Base-by-base conservation (phyloP, 1,140 invertebrate genomes). In the Sycophaga agraensis region DNA sequence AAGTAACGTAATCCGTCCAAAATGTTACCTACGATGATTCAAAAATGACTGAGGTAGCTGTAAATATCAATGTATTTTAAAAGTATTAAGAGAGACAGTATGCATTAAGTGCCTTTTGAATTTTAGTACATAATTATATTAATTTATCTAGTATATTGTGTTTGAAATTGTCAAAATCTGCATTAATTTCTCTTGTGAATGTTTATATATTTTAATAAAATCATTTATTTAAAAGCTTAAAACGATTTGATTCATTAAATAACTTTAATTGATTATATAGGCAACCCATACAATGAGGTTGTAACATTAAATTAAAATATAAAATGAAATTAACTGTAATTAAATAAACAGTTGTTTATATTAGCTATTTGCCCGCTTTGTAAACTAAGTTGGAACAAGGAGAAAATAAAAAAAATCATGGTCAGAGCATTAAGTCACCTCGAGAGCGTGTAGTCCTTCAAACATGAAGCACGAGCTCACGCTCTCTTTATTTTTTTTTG, bases 111-210 rank as follows among this genome's bases (percentile, higher is more conserved):
- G 40, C 31, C 49, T 60, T 51, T 51, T 53, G 43, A 51, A 9
- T 11, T 34, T 26, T 51, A 59, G 17, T 3, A n/a, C 35, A 46
- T 49, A 26, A 58, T 19, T 53, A n/a, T 24, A 34, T 53, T 24
- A 54, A 66, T 59, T 68, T 67, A 66, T 68, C 65, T 68, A 66
- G 57, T 65, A 59, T 49, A 65, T 62, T 61, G n/a, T n/a, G n/a
- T n/a, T n/a, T n/a, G n/a, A n/a, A n/a, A n/a, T n/a, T n/a, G n/a
- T 63, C 12, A 66, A 60, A 60, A 39, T 39, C 48, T 53, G 39
- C 39, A 14, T 61, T 61, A 26, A 42, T 54, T 40, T 45, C 43
- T 51, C 31, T 11, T 56, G 48, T 12, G 22, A 51, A 53, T 37
- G 24, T 48, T 48, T 53, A 48, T 31, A 21, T 28, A 50, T 50